These are phyloP conservation scores for Myrmecobius fasciatus DNA, from an alignment of 2,113 vertebrate genomes.

Conservation along the genomic window DNA sequence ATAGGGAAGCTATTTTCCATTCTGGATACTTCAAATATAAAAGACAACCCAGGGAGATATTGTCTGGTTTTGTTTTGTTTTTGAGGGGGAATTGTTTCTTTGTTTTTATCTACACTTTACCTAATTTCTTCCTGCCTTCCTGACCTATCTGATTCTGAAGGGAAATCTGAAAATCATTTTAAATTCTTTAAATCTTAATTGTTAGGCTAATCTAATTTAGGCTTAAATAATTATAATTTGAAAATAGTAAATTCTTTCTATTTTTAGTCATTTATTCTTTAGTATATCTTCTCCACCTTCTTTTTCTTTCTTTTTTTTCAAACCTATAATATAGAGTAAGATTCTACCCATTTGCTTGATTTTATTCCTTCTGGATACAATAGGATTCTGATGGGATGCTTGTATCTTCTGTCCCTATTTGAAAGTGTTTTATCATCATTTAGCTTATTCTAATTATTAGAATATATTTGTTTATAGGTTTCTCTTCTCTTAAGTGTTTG, in stretches of 20 bases:
- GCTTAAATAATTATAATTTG: not conserved
- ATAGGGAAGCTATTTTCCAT: not conserved
- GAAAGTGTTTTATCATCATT: not conserved
- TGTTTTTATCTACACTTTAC: not conserved
- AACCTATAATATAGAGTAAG: not conserved
- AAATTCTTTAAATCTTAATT: not conserved
- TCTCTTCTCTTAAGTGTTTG: not conserved
- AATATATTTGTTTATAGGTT: not conserved
- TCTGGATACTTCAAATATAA: not conserved
- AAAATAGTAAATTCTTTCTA: not conserved
- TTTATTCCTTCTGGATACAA: not conserved
- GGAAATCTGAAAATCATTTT: not conserved
- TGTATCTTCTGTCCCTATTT: not conserved
- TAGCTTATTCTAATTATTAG: not conserved
- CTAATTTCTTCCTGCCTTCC: not conserved
- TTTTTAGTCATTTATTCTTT: not conserved
- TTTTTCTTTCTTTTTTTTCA: not conserved
- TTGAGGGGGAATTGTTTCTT: no score
- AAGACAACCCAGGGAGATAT: not conserved
- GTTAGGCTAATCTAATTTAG: not conserved
- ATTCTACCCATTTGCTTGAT: not conserved
- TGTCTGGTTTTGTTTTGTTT: not conserved
- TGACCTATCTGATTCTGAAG: not conserved
- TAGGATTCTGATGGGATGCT: not conserved
- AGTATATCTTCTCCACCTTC: not conserved